Base-by-base conservation (phyloP, 2,888 invertebrate genomes). In the Eueremaeus valkanovi region DNA sequence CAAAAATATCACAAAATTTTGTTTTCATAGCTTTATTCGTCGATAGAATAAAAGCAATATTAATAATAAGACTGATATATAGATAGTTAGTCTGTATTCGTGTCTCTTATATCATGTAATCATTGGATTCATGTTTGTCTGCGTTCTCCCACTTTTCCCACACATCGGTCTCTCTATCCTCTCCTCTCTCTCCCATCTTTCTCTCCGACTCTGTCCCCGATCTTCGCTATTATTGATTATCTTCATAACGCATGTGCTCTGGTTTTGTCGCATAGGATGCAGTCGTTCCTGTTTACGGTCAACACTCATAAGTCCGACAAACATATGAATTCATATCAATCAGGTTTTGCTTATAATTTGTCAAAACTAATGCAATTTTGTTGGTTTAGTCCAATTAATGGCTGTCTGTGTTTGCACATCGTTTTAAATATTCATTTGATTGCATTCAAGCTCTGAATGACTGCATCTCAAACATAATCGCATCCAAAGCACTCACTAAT, bases 171-270 rank as follows among this genome's bases (percentile, higher is more conserved):
- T 49, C 49, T 49, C 49, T 49, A 6, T 49, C 49, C 16, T 16
- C 16, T 16, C 16, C 49, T 49, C 49, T 49, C 49, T 49, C 49
- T n/a, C n/a, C 49, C 5, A 6, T 42, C 55, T 21, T 24, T 21
- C 9, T 31, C 29, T 31, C 61, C 6, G 11, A 13, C 51, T 51
- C 61, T 61, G 18, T 31, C 13, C 29, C 61, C 61, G 61, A 61
- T 61, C 61, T 29, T 61, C 61, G 61, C 61, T 61, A 61, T 61
- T 61, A 61, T 61, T n/a, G 61, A 61, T 61, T 16, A 3, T 1
- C 6, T 13, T 27, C 61, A 61, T 31, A 61, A 61, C 61, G 61
- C 61, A 61, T 61, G 55, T 24, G 31, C 31, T 31, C 29, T 29
- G 3, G 9, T 27, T 58, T 61, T 61, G 31, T 61, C 61, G 55